phyloP scores from a whole-genome alignment of 2,797 vertebrate genomes.

The Psittacula echo region DNA sequence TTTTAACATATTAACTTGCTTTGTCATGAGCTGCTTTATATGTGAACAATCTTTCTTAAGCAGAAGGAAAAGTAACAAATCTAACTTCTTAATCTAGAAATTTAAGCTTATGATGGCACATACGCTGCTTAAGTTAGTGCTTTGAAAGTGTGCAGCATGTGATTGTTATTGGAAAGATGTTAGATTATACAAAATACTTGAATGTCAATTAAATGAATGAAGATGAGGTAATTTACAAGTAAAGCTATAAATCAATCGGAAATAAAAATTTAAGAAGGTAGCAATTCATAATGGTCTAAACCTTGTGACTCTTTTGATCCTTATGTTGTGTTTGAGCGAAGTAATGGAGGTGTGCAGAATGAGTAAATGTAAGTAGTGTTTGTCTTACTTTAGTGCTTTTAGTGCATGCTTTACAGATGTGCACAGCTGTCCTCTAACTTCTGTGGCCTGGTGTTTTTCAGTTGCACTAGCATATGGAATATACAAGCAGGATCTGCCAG shows the following conservation, averaged over 20 bases:
- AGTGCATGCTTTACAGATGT: background rate
- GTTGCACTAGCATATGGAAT: constrained; percentile 84
- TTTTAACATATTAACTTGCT: background rate
- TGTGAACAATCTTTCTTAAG: background rate
- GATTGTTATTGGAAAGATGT: background rate
- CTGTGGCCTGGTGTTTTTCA: constrained; percentile 46
- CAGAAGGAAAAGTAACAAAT: background rate
- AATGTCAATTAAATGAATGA: background rate
- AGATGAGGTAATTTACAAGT: background rate
- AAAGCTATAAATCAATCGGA: background rate
- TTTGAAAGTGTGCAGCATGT: background rate
- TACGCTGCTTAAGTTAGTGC: background rate
- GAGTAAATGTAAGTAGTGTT: accelerated
- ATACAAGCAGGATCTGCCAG: constrained; percentile 84
- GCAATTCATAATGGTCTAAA: background rate
- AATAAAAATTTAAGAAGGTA: background rate
- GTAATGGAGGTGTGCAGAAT: background rate
- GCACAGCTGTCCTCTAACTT: background rate
- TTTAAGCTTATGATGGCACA: background rate
- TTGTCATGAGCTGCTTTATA: background rate
- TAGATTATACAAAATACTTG: background rate
- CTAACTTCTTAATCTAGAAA: background rate
- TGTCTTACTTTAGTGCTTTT: background rate
- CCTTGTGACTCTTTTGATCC: background rate
- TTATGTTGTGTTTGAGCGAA: background rate